Evolutionary conservation across 2,888 invertebrate species (phyloP).

Genomic region (Torymus auratus): DNA sequence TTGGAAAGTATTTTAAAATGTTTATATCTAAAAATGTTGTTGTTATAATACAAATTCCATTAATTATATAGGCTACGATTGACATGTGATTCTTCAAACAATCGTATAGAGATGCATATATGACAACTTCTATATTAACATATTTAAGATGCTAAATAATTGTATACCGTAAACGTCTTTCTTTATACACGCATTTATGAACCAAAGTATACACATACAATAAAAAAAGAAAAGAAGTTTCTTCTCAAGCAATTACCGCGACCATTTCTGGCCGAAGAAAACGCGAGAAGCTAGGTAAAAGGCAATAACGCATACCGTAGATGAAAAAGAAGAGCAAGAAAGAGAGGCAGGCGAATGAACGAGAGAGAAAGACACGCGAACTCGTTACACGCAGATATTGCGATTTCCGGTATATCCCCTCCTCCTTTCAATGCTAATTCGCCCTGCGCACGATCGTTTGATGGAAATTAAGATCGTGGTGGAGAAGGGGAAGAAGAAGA

Average conservation of each 20-base stretch:
- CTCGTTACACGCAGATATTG: conserved; percentile 46
- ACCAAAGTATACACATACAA: background rate
- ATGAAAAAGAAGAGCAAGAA: background rate
- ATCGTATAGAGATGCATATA: too few relatives aligned
- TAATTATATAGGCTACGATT: too few relatives aligned
- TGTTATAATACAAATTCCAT: too few relatives aligned
- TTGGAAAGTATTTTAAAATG: too few relatives aligned
- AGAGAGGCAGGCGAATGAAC: background rate
- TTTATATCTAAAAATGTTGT: too few relatives aligned
- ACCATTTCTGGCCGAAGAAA: conserved; percentile 7
- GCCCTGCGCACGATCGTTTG: conserved; percentile 2
- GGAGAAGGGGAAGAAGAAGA: background rate
- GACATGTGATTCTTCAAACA: too few relatives aligned
- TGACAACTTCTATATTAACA: too few relatives aligned
- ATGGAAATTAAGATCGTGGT: conserved; percentile 38
- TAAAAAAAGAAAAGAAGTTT: conserved; percentile 2
- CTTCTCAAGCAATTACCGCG: conserved; percentile 22
- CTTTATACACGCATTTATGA: too few relatives aligned
- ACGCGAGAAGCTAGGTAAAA: background rate
- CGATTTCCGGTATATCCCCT: conserved; percentile 44
- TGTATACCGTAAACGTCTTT: too few relatives aligned
- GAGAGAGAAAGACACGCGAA: background rate
- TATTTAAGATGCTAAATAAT: too few relatives aligned
- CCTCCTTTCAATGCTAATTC: conserved; percentile 53
- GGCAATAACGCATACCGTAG: background rate